Base-by-base conservation (phyloP, 2,113 vertebrate species). In the Bufo gargarizans region DNA sequence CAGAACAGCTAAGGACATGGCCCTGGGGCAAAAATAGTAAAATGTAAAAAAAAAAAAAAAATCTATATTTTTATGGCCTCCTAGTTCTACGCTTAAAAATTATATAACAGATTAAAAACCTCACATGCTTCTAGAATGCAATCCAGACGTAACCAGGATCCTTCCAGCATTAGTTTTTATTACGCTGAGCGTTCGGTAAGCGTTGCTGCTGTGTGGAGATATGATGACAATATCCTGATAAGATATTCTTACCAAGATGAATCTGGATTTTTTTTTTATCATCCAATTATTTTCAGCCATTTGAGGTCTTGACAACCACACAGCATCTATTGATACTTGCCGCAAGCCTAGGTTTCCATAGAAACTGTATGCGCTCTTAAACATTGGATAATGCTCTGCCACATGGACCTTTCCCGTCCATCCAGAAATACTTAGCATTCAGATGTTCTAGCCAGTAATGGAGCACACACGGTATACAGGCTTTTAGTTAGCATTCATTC, bases 291-390 rank as follows among this genome's bases (percentile, higher is more conserved):
- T 58, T 61, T 77, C 45, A 88, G 45, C 20, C 17, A 67, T 83
- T 83, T 77, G 19, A 84, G 71, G 76, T 59, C 69, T 83, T 77
- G 55, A 59, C 53, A 88, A 65, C 43, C n/a, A 83, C 79, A 76
- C 69, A 65, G 55, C 65, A 61, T 76, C 69, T 56, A 55, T 76
- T 53, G 81, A 77, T 83, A 53, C 55, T 77, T 16, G 80, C 71
- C 82, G 45, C 61, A 88, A 77, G 71, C 47, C 43, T n/a, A 84
- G 0, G 87, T 88, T 88, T 55, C 87, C 87, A 88, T 88, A 71
- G 74, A 59, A 88, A 88, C 87, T 53, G 71, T 82, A 83, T 84
- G 71, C 80, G 59, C 85, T 78, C 59, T 86, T 16, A 88, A 58
- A 67, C 82, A 65, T 88, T 83, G 77, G 61, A 56, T 63, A 83